These are phyloP conservation scores for Pseudotriccus pelzelni DNA, from an alignment of 2,797 vertebrate genomes.

Conservation along the genomic window DNA sequence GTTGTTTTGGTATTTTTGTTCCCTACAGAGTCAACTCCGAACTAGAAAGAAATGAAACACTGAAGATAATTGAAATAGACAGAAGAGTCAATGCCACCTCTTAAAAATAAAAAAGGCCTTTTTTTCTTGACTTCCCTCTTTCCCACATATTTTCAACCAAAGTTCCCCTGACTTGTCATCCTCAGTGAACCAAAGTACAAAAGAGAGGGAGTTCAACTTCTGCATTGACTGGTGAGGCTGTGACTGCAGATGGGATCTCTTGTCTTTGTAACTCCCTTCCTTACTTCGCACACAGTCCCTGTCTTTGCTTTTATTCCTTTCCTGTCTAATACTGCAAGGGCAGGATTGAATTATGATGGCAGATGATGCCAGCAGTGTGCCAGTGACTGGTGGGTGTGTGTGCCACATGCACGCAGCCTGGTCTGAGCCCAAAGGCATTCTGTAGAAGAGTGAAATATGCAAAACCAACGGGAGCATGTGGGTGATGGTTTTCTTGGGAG, in stretches of 20 bases:
- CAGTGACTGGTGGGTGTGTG: background rate
- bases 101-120: slow-evolving; percentile 74
- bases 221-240: slow-evolving; percentile 18
- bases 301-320: slow-evolving; percentile 35
- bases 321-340: background rate
- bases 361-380: slow-evolving; percentile 25
- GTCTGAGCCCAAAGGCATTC: background rate
- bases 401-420: background rate
- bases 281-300: background rate
- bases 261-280: slow-evolving; percentile 1
- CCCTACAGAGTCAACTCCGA: slow-evolving; percentile 75
- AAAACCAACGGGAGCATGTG: background rate
- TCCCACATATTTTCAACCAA: slow-evolving; percentile 42
- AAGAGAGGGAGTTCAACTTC: slow-evolving; percentile 11
- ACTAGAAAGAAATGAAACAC: slow-evolving; percentile 82
- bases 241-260: slow-evolving; percentile 13
- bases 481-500: background rate
- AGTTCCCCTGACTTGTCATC: slow-evolving; percentile 13
- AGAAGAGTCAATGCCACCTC: slow-evolving; percentile 92
- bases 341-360: slow-evolving; percentile 5
- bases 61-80: slow-evolving; percentile 91
- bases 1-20: slow-evolving; percentile 42
- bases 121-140: background rate
- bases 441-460: background rate
- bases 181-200: slow-evolving; percentile 55